phyloP scores from a whole-genome alignment of 2,888 invertebrate genomes.

The Melikaiella ostensackeni region DNA sequence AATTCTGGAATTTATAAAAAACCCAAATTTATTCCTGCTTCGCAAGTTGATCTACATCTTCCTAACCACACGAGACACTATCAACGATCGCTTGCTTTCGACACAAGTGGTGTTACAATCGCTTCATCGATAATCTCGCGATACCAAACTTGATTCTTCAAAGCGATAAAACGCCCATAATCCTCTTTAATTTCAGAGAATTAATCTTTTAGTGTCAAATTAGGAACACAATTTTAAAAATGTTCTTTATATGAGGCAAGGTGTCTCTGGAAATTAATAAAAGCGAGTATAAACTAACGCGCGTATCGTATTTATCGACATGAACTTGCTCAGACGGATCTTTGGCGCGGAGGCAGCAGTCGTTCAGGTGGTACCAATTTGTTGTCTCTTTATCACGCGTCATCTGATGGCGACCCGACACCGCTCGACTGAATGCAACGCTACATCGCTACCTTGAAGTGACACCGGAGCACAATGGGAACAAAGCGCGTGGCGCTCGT shows the following conservation, averaged over 20 bases:
- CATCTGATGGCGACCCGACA: slow-evolving; percentile 76
- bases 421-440: slow-evolving; percentile 63
- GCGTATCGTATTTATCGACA: slow-evolving; percentile 72
- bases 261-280: background rate
- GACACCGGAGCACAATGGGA: slow-evolving; percentile 75
- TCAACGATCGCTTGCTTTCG: slow-evolving; percentile 20
- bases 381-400: slow-evolving; percentile 75
- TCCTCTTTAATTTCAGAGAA: background rate
- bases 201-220: background rate
- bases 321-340: slow-evolving; percentile 68
- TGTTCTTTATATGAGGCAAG: background rate
- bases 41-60: slow-evolving; percentile 17
- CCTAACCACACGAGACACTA: slow-evolving; percentile 11
- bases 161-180: background rate
- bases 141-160: background rate
- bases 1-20: too few relatives aligned
- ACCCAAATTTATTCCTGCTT: too few relatives aligned
- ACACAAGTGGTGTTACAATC: background rate
- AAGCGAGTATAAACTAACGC: background rate
- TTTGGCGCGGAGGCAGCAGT: slow-evolving; percentile 69
- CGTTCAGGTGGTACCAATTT: slow-evolving; percentile 77
- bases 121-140: slow-evolving; percentile 18
- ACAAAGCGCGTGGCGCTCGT: slow-evolving; percentile 71
- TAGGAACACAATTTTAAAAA: background rate
- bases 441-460: slow-evolving; percentile 71